Percentiles rank a stretch among this genome's conserved stretches.
These are phyloP conservation scores for Platycheirus rosarum DNA, from an alignment of 2,888 invertebrate genomes.

Conservation along the genomic window DNA sequence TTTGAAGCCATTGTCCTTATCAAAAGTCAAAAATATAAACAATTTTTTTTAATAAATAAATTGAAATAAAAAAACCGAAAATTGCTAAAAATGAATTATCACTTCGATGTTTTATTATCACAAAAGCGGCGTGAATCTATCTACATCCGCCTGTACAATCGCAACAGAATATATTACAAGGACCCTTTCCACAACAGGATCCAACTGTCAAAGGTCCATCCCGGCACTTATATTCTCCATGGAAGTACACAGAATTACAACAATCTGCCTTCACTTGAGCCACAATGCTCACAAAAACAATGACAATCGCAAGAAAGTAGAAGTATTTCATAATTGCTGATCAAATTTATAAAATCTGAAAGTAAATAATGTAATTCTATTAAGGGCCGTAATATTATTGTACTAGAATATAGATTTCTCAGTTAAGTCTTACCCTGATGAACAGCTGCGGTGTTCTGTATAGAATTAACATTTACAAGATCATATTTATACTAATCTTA, in stretches of 20 bases:
- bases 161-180: constrained; percentile 18
- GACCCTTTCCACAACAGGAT: constrained; percentile 9
- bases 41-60: too few species aligned
- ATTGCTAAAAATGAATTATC: too few species aligned
- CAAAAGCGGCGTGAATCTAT: background rate
- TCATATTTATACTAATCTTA: background rate
- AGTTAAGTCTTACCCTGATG: background rate
- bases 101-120: too few species aligned
- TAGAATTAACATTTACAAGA: background rate
- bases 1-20: too few species aligned
- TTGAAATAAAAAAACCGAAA: too few species aligned
- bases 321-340: background rate
- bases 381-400: too few species aligned
- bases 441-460: constrained; percentile 17
- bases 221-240: background rate
- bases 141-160: constrained; percentile 16
- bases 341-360: too few species aligned
- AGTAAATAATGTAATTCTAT: too few species aligned
- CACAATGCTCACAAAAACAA: background rate
- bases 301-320: background rate
- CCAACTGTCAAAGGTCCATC: constrained; percentile 7
- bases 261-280: background rate
- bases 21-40: too few species aligned
- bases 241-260: background rate
- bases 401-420: too few species aligned